These are phyloP conservation scores for Nyctalus aviator DNA, from an alignment of 2,797 vertebrate species.

Conservation along the genomic window DNA sequence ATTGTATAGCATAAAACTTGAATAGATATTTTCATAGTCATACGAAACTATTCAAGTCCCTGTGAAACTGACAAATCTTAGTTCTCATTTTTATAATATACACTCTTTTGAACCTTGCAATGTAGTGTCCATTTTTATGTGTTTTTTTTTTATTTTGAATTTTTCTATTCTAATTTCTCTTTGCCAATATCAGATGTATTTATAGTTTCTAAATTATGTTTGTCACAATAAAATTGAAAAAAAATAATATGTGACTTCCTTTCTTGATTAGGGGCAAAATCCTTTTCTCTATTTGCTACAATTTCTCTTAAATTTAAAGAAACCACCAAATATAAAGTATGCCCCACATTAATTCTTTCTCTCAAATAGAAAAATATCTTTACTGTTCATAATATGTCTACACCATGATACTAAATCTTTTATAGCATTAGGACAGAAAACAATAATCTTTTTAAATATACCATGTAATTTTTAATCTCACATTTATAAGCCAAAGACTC, in stretches of 20 bases:
- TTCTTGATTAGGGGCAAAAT: not conserved
- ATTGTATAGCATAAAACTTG: not conserved
- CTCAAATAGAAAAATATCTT: not conserved
- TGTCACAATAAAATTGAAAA: not conserved
- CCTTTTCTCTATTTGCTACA: not conserved
- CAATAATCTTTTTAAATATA: not conserved
- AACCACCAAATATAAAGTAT: not conserved
- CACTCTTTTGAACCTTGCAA: not conserved
- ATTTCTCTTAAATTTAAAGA: conserved; percentile 39
- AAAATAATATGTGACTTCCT: not conserved
- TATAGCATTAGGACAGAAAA: not conserved
- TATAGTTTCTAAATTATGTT: not conserved
- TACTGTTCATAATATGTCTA: not conserved
- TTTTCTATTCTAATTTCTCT: not conserved
- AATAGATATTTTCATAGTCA: not conserved
- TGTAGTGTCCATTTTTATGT: not conserved
- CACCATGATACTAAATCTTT: not conserved
- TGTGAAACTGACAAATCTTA: not conserved
- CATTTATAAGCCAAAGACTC: not conserved
- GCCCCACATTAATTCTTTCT: not conserved
- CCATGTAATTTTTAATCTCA: not conserved
- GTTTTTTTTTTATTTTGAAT: not conserved
- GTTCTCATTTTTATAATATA: not conserved
- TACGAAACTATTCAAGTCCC: not conserved
- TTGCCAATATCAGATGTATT: not conserved